Base-by-base conservation (phyloP, 2,113 vertebrate genomes). In the Oreochromis spilurus region DNA sequence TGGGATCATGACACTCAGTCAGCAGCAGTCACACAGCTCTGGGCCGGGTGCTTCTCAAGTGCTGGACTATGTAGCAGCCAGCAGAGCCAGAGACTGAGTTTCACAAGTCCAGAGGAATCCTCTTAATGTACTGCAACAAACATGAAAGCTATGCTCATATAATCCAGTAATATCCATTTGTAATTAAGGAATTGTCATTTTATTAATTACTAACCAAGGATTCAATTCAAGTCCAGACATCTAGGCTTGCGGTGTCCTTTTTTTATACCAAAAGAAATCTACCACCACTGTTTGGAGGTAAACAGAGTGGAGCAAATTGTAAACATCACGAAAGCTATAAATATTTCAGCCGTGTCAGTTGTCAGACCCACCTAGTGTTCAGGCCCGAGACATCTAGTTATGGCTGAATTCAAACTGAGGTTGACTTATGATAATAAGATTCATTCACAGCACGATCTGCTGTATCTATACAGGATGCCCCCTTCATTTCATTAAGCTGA, bases 1-100 rank as follows among this genome's bases (percentile, higher is more conserved):
- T 77, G 91, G 94, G 95, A 95, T 96, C 96, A 94, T 94, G 96
- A 95, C 95, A 95, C 93, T 94, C 93, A 95, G 94, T 94, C 95
- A 90, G 93, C 94, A 95, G 93, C 95, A 95, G 95, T 96, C 95
- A 95, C 95, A 94, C 91, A 88, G 94, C 95, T 95, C 92, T 93
- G 95, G 91, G 94, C 94, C 80, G 88, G 83, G 80, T 83, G 93
- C 89, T 95, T 92, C 93, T 95, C 94, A 93, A 95, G 89, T 75
- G 88, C 95, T 86, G 94, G 93, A 92, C 93, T 92, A 90, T 89
- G 84, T 95, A 94, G 93, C 93, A 95, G 92, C 89, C 92, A 84
- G 84, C 91, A 62, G 91, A 93, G 92, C 93, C 93, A 92, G 80
- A 90, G 85, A 67, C 88, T 91, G 86, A 83, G 86, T 90, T 89